Evolutionary conservation across 2,888 invertebrate species (phyloP), one percentile per base, ranked within the genome.

Genomic region (Epinotia bilunana): DNA sequence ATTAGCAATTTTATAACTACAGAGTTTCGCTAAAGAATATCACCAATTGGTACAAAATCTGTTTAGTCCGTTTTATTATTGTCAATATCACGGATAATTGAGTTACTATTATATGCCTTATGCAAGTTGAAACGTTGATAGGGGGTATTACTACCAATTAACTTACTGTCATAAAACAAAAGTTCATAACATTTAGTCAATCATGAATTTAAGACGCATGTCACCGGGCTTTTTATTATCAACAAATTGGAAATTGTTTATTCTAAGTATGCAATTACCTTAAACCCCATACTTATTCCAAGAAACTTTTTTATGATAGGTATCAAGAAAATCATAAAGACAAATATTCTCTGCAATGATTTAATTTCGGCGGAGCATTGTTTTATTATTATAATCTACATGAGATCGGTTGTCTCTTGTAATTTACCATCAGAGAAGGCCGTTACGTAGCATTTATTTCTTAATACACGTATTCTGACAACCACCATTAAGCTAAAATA

Each of bases 401-500:
- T 60, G 11, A 76, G 79, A 82, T 82, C 79, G 69, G 74, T 78
- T 78, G 78, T 74, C 72, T 79, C 75, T 72, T 78, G 75, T 83
- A 83, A 83, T 83, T 84, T 81, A 83, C 81, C 78, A 78, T 76
- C 78, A 65, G 73, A 73, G 61, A 74, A 62, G 68, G 78, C 78
- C 76, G 79, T 81, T 79, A 78, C 79, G 76, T 77, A 78, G 77
- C 81, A 78, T 84, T 85, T 86, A 86, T 84, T 79, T 83, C 81
- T 84, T 82, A 80, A 84, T 82, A 82, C 76, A 78, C 81, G 80
- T 82, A 79, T 81, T 83, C 78, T 83, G 79, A 83, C 83, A 82
- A 82, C 77, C 78, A 80, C 79, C 80, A 86, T 89, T 85, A 87
- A 88, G 79, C 79, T 87, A 84, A 88, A 87, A 88, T 89, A 89